These are phyloP conservation scores for Zaprionus kolodkinae DNA, from an alignment of 1,140 invertebrate species.

Conservation along the genomic window DNA sequence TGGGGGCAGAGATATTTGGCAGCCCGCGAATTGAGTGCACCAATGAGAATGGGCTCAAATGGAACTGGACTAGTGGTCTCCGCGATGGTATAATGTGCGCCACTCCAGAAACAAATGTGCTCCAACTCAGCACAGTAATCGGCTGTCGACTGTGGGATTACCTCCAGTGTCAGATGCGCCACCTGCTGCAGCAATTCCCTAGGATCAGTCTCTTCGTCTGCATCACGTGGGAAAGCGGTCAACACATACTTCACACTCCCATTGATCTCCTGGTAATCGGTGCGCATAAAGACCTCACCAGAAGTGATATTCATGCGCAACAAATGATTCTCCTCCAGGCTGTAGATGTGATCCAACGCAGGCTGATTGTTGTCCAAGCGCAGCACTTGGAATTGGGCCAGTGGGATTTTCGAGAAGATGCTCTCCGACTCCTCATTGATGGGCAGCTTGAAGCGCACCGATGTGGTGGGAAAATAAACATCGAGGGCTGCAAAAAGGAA, in stretches of 20 bases:
- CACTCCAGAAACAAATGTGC: conserved; percentile 78
- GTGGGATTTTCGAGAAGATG: conserved; percentile 80
- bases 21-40: conserved; percentile 63
- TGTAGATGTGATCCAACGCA: conserved; percentile 75
- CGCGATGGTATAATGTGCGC: conserved; percentile 68
- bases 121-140: conserved; percentile 73
- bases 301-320: conserved; percentile 66
- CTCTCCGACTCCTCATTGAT: conserved; percentile 80
- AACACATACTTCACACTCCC: conserved; percentile 56
- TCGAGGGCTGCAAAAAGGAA: conserved; percentile 61
- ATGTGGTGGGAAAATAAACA: conserved; percentile 80
- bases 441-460: conserved; percentile 76
- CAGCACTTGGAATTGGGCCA: conserved; percentile 80
- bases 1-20: conserved; percentile 71
- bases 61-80: conserved; percentile 35
- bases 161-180: conserved; percentile 66
- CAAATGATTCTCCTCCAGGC: conserved; percentile 69
- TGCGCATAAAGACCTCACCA: conserved; percentile 75
- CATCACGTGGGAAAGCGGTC: conserved; percentile 60
- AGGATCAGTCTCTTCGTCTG: background rate
- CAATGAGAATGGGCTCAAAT: conserved; percentile 66
- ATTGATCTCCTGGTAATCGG: conserved; percentile 59
- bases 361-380: conserved; percentile 52
- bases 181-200: conserved; percentile 50
- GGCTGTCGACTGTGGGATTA: conserved; percentile 48